These are phyloP conservation scores for Ctenopoma multispine DNA, from an alignment of 2,797 vertebrate species.

Conservation along the genomic window DNA sequence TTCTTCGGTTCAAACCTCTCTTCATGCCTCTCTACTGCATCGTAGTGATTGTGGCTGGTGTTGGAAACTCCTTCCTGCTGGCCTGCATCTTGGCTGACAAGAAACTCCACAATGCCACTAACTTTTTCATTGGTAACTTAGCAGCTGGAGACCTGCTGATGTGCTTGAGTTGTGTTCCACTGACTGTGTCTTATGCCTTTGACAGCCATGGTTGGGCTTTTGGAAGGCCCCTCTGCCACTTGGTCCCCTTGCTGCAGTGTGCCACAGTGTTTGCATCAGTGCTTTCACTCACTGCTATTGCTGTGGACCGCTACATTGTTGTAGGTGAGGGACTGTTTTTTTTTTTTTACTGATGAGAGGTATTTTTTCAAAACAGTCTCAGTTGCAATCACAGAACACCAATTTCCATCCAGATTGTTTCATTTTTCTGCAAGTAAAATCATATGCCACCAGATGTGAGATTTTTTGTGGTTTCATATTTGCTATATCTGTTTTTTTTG, in stretches of 20 bases:
- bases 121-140: slow-evolving; percentile 88
- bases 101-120: slow-evolving; percentile 87
- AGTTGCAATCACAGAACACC: neutral
- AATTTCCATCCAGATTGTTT: neutral
- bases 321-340: slow-evolving; percentile 68
- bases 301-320: slow-evolving; percentile 87
- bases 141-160: slow-evolving; percentile 86
- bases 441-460: neutral
- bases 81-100: slow-evolving; percentile 83
- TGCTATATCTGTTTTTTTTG: neutral
- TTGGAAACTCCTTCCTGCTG: slow-evolving; percentile 84
- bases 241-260: slow-evolving; percentile 84
- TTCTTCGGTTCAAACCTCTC: slow-evolving; percentile 80
- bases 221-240: slow-evolving; percentile 83
- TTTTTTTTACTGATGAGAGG: neutral
- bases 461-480: no score
- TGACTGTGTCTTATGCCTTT: slow-evolving; percentile 86
- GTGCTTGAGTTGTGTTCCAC: slow-evolving; percentile 86
- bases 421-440: neutral
- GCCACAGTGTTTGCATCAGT: slow-evolving; percentile 86
- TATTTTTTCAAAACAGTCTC: neutral
- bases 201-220: slow-evolving; percentile 85
- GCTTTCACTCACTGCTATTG: slow-evolving; percentile 87
- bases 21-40: slow-evolving; percentile 85
- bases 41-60: slow-evolving; percentile 82